Evolutionary conservation across 2,888 invertebrate genomes (phyloP).

Genomic region (Eudemis profundana): DNA sequence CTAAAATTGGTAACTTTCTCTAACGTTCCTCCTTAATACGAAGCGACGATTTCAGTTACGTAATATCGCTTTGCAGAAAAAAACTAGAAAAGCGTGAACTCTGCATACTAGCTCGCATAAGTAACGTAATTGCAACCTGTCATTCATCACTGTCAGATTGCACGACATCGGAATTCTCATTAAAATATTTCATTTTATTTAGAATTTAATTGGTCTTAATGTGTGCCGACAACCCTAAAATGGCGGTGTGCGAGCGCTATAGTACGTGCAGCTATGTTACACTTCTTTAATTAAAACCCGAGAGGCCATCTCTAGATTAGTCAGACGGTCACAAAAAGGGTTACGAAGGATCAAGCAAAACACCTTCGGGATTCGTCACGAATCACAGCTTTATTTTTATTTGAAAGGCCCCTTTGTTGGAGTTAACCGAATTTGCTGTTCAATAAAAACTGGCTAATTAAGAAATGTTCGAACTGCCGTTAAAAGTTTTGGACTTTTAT

Average conservation of each 20-base stretch:
- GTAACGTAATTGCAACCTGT: slow-evolving; percentile 48
- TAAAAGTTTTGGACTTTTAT: slow-evolving; percentile 71
- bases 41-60: slow-evolving; percentile 13
- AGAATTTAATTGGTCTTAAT: slow-evolving; percentile 53
- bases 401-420: slow-evolving; percentile 80
- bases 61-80: slow-evolving; percentile 34
- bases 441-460: slow-evolving; percentile 82
- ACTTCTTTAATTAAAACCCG: slow-evolving; percentile 84
- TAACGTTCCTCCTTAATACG: too few relatives aligned
- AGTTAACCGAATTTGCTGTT: slow-evolving; percentile 83
- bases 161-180: slow-evolving; percentile 51
- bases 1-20: too few relatives aligned
- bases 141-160: slow-evolving; percentile 57
- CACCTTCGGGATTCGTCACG: slow-evolving; percentile 84
- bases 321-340: slow-evolving; percentile 80
- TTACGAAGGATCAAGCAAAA: slow-evolving; percentile 77
- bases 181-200: slow-evolving; percentile 55
- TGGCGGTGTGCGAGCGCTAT: slow-evolving; percentile 55
- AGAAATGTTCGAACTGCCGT: slow-evolving; percentile 80
- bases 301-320: slow-evolving; percentile 81
- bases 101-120: slow-evolving; percentile 42
- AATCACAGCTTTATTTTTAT: slow-evolving; percentile 81
- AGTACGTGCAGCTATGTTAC: slow-evolving; percentile 80
- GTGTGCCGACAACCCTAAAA: slow-evolving; percentile 62
- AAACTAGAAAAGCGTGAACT: slow-evolving; percentile 32